phyloP scores from a whole-genome alignment of 2,797 vertebrate genomes.

The Pipistrellus pygmaeus region DNA sequence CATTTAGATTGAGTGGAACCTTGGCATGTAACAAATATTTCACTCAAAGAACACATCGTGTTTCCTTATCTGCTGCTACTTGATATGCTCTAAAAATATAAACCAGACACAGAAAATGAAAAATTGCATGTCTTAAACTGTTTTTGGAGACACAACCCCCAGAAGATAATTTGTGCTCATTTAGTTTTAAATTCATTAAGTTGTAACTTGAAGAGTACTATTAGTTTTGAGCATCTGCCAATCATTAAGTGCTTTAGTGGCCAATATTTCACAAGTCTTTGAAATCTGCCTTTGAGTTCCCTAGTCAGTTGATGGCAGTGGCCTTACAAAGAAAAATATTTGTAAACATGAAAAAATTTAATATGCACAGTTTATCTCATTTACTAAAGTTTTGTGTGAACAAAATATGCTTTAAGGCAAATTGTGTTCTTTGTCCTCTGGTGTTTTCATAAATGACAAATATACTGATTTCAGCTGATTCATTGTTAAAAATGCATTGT shows the following conservation, averaged over 20 bases:
- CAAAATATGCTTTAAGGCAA: constrained; percentile 68
- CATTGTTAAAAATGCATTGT: not conserved
- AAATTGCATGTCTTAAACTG: constrained; percentile 75
- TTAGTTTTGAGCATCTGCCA: constrained; percentile 83
- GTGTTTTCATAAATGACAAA: constrained; percentile 67
- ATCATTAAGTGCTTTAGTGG: constrained; percentile 76
- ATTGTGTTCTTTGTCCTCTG: constrained; percentile 63
- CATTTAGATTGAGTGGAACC: constrained; percentile 55
- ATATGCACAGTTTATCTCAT: constrained; percentile 72
- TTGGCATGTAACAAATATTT: constrained; percentile 45
- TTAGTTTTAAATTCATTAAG: constrained; percentile 80
- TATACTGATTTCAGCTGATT: constrained; percentile 46
- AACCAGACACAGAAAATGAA: constrained; percentile 73
- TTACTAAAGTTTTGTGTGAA: constrained; percentile 61
- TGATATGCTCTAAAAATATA: constrained; percentile 67
- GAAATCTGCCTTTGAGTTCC: constrained; percentile 78
- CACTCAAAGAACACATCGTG: constrained; percentile 58
- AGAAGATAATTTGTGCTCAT: constrained; percentile 79
- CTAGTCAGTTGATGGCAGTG: constrained; percentile 80
- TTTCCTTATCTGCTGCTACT: constrained; percentile 63
- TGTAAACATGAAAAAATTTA: constrained; percentile 80
- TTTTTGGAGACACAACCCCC: constrained; percentile 67
- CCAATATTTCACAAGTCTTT: constrained; percentile 79
- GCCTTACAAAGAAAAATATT: constrained; percentile 78
- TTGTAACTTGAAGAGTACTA: constrained; percentile 70